phyloP scores from a whole-genome alignment of 1,140 invertebrate genomes.

The Eumeta japonica region DNA sequence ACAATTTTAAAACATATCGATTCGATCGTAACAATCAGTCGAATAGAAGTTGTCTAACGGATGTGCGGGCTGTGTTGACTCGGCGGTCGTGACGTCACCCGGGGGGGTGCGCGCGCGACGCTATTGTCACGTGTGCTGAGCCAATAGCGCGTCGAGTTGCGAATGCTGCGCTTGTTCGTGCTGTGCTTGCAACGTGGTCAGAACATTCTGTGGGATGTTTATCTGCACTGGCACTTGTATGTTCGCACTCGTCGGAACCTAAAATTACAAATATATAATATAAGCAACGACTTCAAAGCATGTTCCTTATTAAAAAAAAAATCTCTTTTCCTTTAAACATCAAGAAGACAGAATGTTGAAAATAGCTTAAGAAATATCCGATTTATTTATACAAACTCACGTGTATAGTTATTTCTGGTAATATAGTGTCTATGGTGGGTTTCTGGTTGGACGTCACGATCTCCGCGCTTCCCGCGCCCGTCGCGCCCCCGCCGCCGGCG shows the following conservation, averaged over 20 bases:
- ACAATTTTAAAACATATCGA: no score
- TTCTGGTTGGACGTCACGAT: slow-evolving; percentile 17
- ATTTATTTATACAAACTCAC: no score
- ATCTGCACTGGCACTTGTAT: slow-evolving; percentile 46
- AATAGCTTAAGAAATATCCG: no score
- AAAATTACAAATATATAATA: no score
- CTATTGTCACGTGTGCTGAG: slow-evolving; percentile 42
- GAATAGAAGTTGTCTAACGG: no score
- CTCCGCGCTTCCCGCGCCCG: slow-evolving; percentile 18
- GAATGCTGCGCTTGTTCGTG: slow-evolving; percentile 33
- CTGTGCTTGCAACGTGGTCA: slow-evolving; percentile 31
- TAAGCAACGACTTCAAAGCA: slow-evolving; percentile 1
- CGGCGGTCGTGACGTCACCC: no score
- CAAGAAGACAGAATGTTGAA: no score
- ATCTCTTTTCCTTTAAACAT: no score
- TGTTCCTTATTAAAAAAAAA: slow-evolving; percentile 1
- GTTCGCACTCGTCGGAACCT: slow-evolving; percentile 50
- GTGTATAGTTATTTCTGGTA: slow-evolving; percentile 60
- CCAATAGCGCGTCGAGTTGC: slow-evolving; percentile 41
- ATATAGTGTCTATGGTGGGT: slow-evolving; percentile 11
- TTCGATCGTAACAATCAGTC: no score
- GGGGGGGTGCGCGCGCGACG: no score
- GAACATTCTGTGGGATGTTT: slow-evolving; percentile 52
- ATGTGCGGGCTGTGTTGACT: no score
- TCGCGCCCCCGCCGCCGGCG: slow-evolving; percentile 17